A percentile compares a stretch with the other conserved stretches of the same genome.
Conservation (phyloP, 1,140 invertebrate species). For the Eufriesea mexicana region DNA sequence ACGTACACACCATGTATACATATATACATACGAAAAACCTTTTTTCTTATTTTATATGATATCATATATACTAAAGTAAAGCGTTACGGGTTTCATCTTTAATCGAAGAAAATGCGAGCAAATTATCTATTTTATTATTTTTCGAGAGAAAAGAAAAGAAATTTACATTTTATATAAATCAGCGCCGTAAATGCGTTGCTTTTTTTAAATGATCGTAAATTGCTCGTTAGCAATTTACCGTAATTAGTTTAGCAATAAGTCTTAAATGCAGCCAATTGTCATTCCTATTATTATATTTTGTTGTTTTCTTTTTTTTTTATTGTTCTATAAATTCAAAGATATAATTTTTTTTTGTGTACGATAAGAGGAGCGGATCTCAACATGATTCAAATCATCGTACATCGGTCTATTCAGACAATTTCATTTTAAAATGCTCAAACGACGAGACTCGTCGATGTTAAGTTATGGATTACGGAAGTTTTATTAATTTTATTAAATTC, state of each 20-base stretch:
- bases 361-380: constrained; percentile 26
- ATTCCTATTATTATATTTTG: constrained; percentile 15
- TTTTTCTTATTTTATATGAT: background rate
- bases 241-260: constrained; percentile 49
- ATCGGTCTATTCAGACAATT: constrained; percentile 19
- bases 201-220: constrained; percentile 30
- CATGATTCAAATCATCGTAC: constrained; percentile 14
- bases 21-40: background rate
- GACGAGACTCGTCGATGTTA: constrained; percentile 19
- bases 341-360: background rate
- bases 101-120: constrained; percentile 32
- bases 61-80: background rate
- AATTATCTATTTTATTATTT: constrained; percentile 57
- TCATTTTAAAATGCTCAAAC: constrained; percentile 36
- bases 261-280: constrained; percentile 26
- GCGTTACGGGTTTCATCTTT: constrained; percentile 18
- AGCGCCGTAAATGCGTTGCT: constrained; percentile 11
- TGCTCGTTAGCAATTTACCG: constrained; percentile 15
- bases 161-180: constrained; percentile 43
- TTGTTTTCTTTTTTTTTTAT: background rate
- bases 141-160: constrained; percentile 19
- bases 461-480: constrained; percentile 9
- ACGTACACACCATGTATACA: background rate
- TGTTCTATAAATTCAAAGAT: background rate
- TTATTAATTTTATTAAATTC: constrained; percentile 26